Percentiles rank a stretch among this genome's conserved stretches.
Conservation (phyloP, 2,797 vertebrate genomes). For the Malurus leucopterus region DNA sequence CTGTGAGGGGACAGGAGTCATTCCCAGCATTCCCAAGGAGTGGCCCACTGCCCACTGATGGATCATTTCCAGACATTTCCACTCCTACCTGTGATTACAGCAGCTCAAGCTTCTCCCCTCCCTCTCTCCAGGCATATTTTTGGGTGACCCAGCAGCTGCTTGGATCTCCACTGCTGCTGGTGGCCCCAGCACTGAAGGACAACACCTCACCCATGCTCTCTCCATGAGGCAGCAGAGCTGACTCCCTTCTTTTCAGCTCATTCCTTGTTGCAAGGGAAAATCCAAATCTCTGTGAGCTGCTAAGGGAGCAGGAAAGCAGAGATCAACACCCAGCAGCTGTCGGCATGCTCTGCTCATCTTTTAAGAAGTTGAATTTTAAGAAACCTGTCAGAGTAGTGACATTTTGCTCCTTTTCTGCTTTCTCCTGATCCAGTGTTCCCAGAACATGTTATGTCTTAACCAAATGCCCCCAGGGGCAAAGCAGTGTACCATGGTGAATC, state of each 20-base stretch:
- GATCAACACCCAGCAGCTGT: not conserved
- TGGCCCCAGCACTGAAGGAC: not conserved
- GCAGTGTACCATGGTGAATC: not conserved
- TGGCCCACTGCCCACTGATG: not conserved
- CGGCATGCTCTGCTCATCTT: not conserved
- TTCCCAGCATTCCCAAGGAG: not conserved
- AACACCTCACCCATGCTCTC: fast-evolving
- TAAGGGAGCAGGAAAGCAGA: not conserved
- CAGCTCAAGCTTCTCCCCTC: not conserved
- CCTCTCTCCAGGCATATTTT: not conserved
- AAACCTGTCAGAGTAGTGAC: not conserved
- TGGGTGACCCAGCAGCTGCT: not conserved
- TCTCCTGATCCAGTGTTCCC: not conserved
- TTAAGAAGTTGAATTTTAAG: not conserved
- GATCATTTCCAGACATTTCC: not conserved
- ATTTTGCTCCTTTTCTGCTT: not conserved
- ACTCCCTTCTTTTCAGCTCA: not conserved
- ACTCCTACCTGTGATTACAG: conserved; percentile 4
- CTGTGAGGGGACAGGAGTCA: not conserved
- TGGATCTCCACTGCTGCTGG: not conserved
- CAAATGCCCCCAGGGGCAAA: not conserved
- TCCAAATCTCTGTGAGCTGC: not conserved
- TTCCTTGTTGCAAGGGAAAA: not conserved
- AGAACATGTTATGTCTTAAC: not conserved
- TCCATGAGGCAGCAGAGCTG: not conserved